phyloP scores from a whole-genome alignment of 2,888 invertebrate genomes.

The Xestoiulus laeticollis region DNA sequence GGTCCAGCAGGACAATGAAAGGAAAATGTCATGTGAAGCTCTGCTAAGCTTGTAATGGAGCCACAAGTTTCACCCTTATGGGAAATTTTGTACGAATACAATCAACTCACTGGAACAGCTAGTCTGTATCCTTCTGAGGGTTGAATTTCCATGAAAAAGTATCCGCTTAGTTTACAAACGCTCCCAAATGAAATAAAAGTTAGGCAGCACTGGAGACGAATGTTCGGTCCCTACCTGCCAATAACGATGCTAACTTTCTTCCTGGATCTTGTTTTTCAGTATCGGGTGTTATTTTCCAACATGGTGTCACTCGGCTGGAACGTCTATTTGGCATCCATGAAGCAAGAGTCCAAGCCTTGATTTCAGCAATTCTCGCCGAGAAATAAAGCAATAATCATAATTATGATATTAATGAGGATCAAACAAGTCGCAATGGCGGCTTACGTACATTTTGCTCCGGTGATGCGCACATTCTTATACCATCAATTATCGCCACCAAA shows the following conservation, averaged over 20 bases:
- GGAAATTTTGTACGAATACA: too few relatives aligned
- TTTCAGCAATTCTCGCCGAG: neutral
- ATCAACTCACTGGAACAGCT: too few relatives aligned
- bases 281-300: constrained; percentile 51
- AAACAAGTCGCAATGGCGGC: neutral
- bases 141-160: too few relatives aligned
- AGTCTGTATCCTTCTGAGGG: too few relatives aligned
- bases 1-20: too few relatives aligned
- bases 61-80: too few relatives aligned
- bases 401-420: neutral
- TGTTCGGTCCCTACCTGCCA: neutral
- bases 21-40: too few relatives aligned
- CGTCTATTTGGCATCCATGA: constrained; percentile 51
- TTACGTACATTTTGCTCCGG: neutral
- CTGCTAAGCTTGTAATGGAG: too few relatives aligned
- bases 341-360: constrained; percentile 2
- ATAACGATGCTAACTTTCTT: neutral
- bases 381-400: neutral
- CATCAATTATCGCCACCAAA: neutral
- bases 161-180: too few relatives aligned
- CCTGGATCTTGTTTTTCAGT: neutral
- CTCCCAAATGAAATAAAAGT: too few relatives aligned
- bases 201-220: too few relatives aligned
- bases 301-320: constrained; percentile 51
- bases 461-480: neutral